A percentile compares a stretch with the other conserved stretches of the same genome.
These are phyloP conservation scores for Potamarius usumacintae DNA, from an alignment of 2,113 vertebrate genomes.

Conservation along the genomic window DNA sequence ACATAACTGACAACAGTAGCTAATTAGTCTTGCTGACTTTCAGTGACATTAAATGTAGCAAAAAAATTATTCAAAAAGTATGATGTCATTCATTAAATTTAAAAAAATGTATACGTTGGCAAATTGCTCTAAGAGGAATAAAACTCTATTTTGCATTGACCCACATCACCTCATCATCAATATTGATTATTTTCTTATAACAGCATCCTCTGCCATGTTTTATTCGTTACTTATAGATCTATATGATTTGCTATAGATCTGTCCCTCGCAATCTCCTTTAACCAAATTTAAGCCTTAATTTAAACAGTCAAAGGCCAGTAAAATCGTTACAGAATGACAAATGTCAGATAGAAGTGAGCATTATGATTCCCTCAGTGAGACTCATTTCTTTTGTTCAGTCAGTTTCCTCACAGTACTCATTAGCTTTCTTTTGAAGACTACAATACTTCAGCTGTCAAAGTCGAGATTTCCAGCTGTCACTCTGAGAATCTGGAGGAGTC, in stretches of 20 bases:
- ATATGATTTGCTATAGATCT: background rate
- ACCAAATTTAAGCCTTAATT: slow-evolving; percentile 32
- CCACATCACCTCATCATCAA: background rate
- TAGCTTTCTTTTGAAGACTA: slow-evolving; percentile 68
- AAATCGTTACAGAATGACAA: slow-evolving; percentile 63
- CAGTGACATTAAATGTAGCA: background rate
- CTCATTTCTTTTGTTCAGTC: slow-evolving; percentile 63
- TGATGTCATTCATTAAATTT: background rate
- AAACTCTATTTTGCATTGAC: background rate
- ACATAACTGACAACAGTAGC: background rate
- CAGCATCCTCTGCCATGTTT: background rate
- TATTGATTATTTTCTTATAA: background rate
- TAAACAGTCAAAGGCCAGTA: slow-evolving; percentile 53
- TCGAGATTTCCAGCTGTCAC: slow-evolving; percentile 72
- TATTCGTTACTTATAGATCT: background rate
- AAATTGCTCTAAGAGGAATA: background rate
- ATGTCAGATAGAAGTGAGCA: slow-evolving; percentile 61
- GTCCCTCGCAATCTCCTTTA: slow-evolving; percentile 4
- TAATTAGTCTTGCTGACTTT: background rate
- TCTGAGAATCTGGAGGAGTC: slow-evolving; percentile 55
- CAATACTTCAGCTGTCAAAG: slow-evolving; percentile 75
- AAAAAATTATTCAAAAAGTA: background rate
- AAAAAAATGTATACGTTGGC: background rate
- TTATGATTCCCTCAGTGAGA: slow-evolving; percentile 60
- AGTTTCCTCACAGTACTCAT: slow-evolving; percentile 64